Evolutionary conservation across 2,888 invertebrate species (phyloP).

Genomic region (Panopea generosa): DNA sequence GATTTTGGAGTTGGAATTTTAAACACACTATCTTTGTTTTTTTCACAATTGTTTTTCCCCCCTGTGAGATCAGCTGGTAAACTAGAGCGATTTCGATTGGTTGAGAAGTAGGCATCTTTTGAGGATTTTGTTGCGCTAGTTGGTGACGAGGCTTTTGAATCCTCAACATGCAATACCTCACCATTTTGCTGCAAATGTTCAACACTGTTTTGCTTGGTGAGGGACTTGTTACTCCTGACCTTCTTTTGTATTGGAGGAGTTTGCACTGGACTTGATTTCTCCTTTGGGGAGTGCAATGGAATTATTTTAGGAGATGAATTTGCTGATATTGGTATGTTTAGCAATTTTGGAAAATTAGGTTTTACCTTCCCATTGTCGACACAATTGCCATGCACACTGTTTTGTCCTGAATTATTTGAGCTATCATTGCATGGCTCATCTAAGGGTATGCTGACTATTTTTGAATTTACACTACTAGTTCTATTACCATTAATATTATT

Average conservation of each 20-base stretch:
- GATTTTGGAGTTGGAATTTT: conserved; percentile 76
- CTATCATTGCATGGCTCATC: conserved; percentile 11
- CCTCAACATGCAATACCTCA: conserved; percentile 17
- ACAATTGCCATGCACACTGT: background rate
- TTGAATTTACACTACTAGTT: conserved; percentile 8
- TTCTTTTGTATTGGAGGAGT: conserved; percentile 8
- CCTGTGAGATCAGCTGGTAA: conserved; percentile 20
- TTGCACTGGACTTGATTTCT: conserved; percentile 20
- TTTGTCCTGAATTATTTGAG: background rate
- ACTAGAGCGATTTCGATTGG: background rate
- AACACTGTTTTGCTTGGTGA: conserved; percentile 17
- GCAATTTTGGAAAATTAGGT: conserved; percentile 2
- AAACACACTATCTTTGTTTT: conserved; percentile 66
- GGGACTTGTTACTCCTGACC: conserved; percentile 10
- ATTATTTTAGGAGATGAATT: conserved; percentile 46
- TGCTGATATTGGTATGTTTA: background rate
- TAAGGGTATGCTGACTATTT: conserved; percentile 60
- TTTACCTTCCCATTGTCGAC: background rate
- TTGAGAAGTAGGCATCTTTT: conserved; percentile 5
- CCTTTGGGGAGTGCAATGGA: conserved; percentile 53
- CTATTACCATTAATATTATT: conserved; percentile 16
- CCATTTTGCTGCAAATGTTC: conserved; percentile 52
- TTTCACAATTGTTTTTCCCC: conserved; percentile 13
- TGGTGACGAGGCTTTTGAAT: too few relatives aligned
- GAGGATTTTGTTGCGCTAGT: conserved; percentile 1